These are phyloP conservation scores for Ceyx margarethae DNA, from an alignment of 2,113 vertebrate genomes.

Conservation along the genomic window DNA sequence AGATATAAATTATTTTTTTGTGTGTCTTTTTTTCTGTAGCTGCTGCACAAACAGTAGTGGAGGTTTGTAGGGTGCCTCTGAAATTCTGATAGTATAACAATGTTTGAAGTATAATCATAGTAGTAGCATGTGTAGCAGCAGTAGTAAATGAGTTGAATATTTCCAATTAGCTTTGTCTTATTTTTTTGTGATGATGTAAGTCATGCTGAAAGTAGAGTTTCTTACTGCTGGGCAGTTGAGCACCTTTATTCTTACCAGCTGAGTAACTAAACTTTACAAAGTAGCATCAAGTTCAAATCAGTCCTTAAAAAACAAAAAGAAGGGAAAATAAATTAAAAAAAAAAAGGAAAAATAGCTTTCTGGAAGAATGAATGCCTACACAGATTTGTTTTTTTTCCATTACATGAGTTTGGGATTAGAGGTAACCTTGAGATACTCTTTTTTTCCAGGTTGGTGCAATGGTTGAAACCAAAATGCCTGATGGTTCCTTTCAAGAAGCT, in stretches of 20 bases:
- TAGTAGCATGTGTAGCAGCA: not conserved
- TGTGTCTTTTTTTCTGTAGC: not conserved
- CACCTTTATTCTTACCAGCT: not conserved
- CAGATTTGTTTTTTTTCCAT: not conserved
- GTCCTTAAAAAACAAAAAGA: not conserved
- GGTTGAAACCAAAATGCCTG: constrained; percentile 93
- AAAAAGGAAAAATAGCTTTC: not conserved
- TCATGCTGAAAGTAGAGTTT: not conserved
- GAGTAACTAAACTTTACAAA: not conserved
- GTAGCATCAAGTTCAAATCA: not conserved
- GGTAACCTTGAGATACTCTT: not conserved
- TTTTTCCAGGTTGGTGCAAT: constrained; percentile 89
- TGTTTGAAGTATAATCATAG: not conserved
- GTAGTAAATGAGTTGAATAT: not conserved
- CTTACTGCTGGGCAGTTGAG: not conserved
- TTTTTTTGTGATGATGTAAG: not conserved
- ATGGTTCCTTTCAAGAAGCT: constrained; percentile 89
- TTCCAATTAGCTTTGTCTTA: not conserved
- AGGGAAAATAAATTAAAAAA: not conserved
- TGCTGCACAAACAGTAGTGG: not conserved
- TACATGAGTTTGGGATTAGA: not conserved
- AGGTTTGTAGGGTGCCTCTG: not conserved
- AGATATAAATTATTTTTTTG: not conserved
- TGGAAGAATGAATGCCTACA: not conserved
- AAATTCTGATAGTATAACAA: not conserved